phyloP scores from a whole-genome alignment of 2,797 vertebrate species.

The Aulostomus chinensis region DNA sequence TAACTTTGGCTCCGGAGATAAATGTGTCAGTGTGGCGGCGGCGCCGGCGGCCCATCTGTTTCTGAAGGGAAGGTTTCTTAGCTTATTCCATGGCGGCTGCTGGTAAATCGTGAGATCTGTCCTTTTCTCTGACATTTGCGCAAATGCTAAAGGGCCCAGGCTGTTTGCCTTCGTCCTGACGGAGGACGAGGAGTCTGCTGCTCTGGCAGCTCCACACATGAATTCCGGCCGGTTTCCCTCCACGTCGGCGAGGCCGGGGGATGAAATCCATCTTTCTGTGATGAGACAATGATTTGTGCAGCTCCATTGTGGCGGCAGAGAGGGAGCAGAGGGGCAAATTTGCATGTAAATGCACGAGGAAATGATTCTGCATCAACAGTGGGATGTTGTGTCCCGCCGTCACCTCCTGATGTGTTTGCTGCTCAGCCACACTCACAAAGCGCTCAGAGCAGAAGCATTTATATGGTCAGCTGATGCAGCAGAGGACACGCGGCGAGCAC shows the following conservation, averaged over 20 bases:
- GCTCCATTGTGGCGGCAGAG: conserved; percentile 64
- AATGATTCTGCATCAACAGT: conserved; percentile 59
- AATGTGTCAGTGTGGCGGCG: conserved; percentile 12
- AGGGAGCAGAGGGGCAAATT: conserved; percentile 53
- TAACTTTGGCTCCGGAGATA: conserved; percentile 10
- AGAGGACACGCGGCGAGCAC: too few species aligned
- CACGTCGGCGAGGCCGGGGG: conserved; percentile 35
- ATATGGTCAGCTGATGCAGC: too few species aligned
- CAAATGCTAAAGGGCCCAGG: conserved; percentile 56
- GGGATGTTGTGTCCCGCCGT: conserved; percentile 30
- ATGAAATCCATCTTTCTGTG: conserved; percentile 72
- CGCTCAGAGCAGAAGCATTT: conserved; percentile 11
- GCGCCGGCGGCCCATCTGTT: conserved; percentile 14
- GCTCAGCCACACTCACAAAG: background rate
- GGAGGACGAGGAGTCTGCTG: conserved; percentile 45
- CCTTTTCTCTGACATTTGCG: conserved; percentile 73
- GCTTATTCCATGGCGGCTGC: conserved; percentile 25
- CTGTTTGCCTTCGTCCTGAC: conserved; percentile 64
- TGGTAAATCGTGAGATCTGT: conserved; percentile 54
- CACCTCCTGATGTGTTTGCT: conserved; percentile 53
- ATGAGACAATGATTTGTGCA: conserved; percentile 73
- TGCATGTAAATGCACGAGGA: conserved; percentile 73
- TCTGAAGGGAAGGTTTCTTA: conserved; percentile 11
- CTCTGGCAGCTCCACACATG: conserved; percentile 45
- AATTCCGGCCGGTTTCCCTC: conserved; percentile 43